Percentiles rank a stretch among this genome's conserved stretches.
phyloP scores from a whole-genome alignment of 2,797 vertebrate species.

The Bufotes viridis region DNA sequence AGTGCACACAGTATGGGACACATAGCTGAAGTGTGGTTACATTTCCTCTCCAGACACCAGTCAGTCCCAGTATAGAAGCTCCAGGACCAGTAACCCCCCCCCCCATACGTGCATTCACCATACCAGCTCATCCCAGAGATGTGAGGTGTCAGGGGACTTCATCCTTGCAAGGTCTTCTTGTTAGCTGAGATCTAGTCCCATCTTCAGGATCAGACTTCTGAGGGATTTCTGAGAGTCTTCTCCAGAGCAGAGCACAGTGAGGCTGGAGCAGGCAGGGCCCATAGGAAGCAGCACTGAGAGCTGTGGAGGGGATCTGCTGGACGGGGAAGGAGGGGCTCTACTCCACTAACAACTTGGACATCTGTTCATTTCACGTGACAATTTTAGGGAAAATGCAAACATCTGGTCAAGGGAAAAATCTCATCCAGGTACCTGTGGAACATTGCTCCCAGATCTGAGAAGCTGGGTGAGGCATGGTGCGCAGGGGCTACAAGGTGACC shows the following conservation, averaged over 20 bases:
- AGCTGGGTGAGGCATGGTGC: background rate
- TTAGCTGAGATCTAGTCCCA: conserved; percentile 73
- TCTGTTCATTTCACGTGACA: conserved; percentile 94
- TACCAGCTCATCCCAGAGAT: conserved; percentile 62
- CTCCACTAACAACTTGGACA: conserved; percentile 80
- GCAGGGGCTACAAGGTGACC: conserved; percentile 45
- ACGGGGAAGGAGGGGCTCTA: conserved; percentile 74
- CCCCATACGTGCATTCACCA: conserved; percentile 6
- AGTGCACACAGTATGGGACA: background rate
- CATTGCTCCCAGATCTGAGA: conserved; percentile 79
- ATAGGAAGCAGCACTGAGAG: conserved; percentile 40
- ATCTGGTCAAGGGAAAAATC: conserved; percentile 93
- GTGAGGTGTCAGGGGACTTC: conserved; percentile 65
- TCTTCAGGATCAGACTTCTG: conserved; percentile 71
- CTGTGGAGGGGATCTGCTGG: conserved; percentile 66
- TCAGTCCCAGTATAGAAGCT: conserved; percentile 14
- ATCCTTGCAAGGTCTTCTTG: conserved; percentile 66
- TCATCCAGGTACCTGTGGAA: conserved; percentile 87
- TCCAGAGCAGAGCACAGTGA: background rate
- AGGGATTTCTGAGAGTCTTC: background rate
- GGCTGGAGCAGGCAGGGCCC: conserved; percentile 13
- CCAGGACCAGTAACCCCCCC: background rate
- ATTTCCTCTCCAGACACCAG: no score
- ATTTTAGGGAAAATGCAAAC: conserved; percentile 85
- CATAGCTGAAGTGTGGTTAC: background rate